Evolutionary conservation across 2,888 invertebrate genomes (phyloP).

Genomic region (Thecophora atra): DNA sequence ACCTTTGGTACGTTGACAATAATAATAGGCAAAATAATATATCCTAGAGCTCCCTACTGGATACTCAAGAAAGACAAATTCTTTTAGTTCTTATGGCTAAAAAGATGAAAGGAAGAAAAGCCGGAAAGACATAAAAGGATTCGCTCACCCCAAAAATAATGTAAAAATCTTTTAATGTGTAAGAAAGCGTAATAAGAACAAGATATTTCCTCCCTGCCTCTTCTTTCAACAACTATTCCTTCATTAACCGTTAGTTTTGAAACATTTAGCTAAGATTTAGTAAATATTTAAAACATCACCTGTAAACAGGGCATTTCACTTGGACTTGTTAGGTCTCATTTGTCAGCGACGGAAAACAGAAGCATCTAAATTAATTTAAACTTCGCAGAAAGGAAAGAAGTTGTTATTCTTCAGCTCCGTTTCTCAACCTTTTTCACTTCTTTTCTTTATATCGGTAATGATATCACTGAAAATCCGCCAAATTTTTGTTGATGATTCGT

Average conservation of each 20-base stretch:
- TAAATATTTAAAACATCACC: constrained; percentile 36
- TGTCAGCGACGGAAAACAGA: too few species aligned
- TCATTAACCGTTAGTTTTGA: constrained; percentile 1
- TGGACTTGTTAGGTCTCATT: too few species aligned
- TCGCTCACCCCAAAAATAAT: too few species aligned
- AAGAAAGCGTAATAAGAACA: background rate
- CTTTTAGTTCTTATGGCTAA: background rate
- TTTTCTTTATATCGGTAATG: background rate
- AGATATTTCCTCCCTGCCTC: too few species aligned
- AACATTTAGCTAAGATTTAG: constrained; percentile 33
- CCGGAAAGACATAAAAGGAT: background rate
- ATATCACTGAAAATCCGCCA: background rate
- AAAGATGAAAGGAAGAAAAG: background rate
- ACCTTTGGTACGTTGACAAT: constrained; percentile 60
- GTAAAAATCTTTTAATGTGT: too few species aligned
- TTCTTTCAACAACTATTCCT: too few species aligned
- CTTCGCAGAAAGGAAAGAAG: background rate
- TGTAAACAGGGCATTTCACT: constrained; percentile 28
- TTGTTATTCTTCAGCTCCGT: background rate
- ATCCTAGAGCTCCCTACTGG: constrained; percentile 41
- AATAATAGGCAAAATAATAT: constrained; percentile 62
- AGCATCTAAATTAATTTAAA: too few species aligned
- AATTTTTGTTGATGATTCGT: too few species aligned
- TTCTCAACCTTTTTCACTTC: background rate
- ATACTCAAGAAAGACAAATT: background rate